Evolutionary conservation across 2,113 vertebrate genomes (phyloP), one percentile per base, ranked within the genome.

Genomic region (Scomber scombrus): DNA sequence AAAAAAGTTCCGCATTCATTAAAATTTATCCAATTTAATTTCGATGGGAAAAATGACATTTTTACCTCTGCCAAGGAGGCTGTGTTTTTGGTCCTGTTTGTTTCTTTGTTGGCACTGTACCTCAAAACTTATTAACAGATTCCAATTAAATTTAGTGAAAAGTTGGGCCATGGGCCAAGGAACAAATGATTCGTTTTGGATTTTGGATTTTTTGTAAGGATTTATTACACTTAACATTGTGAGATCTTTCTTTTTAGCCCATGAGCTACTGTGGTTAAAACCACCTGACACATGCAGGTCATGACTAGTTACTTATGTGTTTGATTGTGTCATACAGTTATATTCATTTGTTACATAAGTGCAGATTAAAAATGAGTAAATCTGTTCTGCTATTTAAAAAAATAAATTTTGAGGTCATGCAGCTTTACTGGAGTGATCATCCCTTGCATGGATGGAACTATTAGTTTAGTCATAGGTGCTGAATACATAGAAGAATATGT

Each of bases 21-120:
- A 70, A 55, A 66, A 56, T 66, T 11, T 45, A 56, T 75, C 23
- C 63, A 49, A 40, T 75, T 75, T 21, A 5, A 67, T 79, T 51
- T 70, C 16, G 26, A 3, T 46, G 31, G n/a, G 3, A 11, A 4
- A 31, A 46, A 51, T 18, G n/a, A 21, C 2, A 9, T 34, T 16
- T 54, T 23, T 61, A 50, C 12, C 13, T 64, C 3, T 49, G 14
- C 66, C 69, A 43, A 34, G 29, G 54, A 61, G 1, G 52, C 23
- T 19, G 63, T 51, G 40, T 55, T 60, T 61, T 80, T 23, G 18
- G 1, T 76, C 47, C 52, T 54, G 15, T 74, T 64, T 49, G 23
- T 68, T 69, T 69, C 12, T 45, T 56, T 74, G 52, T 16, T 55
- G 60, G 60, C 70, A 21, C 18, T 12, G 55, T 61, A 49, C 5